Evolutionary conservation across 2,797 vertebrate species (phyloP).

Genomic region (Fratercula arctica): DNA sequence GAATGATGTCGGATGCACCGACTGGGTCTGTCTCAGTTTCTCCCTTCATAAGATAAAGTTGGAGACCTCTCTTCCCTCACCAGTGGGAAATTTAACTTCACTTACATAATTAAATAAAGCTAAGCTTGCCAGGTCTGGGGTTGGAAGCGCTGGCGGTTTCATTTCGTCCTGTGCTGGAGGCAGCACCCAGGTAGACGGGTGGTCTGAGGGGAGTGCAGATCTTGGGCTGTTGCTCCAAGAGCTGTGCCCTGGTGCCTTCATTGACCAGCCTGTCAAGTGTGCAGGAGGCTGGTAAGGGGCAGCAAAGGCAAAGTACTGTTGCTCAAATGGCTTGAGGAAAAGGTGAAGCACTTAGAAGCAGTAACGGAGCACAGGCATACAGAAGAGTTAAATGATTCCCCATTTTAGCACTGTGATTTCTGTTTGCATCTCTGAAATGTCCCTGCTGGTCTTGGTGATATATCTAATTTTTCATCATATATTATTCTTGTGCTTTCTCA

Average conservation of each 20-base stretch:
- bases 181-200: not conserved
- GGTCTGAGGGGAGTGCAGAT: not conserved
- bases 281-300: not conserved
- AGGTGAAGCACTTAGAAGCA: not conserved
- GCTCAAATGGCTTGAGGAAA: not conserved
- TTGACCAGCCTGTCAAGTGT: not conserved
- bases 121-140: not conserved
- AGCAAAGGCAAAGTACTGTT: not conserved
- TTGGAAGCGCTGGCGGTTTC: not conserved
- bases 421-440: constrained; percentile 4
- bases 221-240: not conserved
- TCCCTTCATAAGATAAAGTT: not conserved
- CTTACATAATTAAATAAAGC: not conserved
- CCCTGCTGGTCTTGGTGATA: not conserved
- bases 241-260: not conserved
- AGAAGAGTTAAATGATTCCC: not conserved
- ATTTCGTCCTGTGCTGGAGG: not conserved
- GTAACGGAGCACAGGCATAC: not conserved
- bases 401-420: not conserved
- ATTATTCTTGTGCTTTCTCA: not conserved
- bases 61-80: not conserved
- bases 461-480: not conserved
- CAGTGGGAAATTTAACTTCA: not conserved
- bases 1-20: not conserved
- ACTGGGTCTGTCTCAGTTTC: not conserved